Base-by-base conservation (phyloP, 1,140 invertebrate species). In the Euglossa dilemma region DNA sequence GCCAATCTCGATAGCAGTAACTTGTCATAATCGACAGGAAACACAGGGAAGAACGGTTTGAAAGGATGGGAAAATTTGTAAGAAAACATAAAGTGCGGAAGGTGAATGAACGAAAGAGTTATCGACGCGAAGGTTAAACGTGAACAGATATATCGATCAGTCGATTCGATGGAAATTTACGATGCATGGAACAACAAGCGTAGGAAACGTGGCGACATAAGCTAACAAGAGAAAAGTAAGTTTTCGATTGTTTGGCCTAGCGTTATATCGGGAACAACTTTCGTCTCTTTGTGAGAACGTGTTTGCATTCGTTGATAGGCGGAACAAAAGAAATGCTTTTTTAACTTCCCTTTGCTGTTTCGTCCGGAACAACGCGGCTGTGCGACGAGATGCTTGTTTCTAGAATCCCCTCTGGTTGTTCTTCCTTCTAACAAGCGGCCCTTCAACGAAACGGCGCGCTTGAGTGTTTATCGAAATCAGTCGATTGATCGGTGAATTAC, bases 131-230 rank as follows among this genome's bases (percentile, higher is more conserved):
- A 36, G 36, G 36, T 36, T 18, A 64, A 76, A 81, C 28, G 61
- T 28, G 18, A 80, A 20, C 28, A 45, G 36, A 47, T 18, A 64
- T 81, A 80, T 87, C 70, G 85, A 87, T 87, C 85, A 64, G 67
- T 63, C 64, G 50, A 56, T 74, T 79, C 69, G 63, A 87, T 87
- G 79, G 66, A 79, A 87, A 87, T 88, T 83, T 63, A 87, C 56
- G 75, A 82, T 82, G 80, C 63, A 70, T 45, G 54, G 71, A 59
- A 52, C 70, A 59, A 72, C 63, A 61, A 67, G 69, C 67, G 59
- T 57, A 43, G 72, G 47, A 66, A 45, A 61, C 28, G 9, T 25
- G 57, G 14, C 23, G 28, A 63, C 50, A 28, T 69, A 73, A 67
- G 52, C 69, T 57, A 72, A 64, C 64, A 57, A 9, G n/a, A n/a